A percentile compares a stretch with the other conserved stretches of the same genome.
phyloP scores from a whole-genome alignment of 2,113 vertebrate species.

The Neogale vison region DNA sequence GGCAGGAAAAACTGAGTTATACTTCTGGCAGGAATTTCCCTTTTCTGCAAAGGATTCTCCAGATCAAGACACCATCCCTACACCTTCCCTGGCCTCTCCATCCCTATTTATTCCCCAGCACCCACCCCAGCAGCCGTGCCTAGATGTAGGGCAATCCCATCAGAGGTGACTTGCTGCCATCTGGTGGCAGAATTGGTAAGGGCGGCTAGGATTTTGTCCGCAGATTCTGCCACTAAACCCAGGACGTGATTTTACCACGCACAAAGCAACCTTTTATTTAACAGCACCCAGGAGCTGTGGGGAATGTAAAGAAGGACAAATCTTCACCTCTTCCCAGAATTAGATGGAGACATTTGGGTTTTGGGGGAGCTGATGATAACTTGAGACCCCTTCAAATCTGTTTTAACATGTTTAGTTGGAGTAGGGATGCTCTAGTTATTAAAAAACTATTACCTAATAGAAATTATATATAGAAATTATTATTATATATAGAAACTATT shows the following conservation, averaged over 20 bases:
- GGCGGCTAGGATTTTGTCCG: not conserved
- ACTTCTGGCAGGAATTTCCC: not conserved
- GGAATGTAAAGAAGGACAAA: not conserved
- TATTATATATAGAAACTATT: no score
- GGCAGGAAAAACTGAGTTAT: not conserved
- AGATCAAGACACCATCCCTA: not conserved
- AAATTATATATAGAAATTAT: no score
- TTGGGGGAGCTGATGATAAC: not conserved
- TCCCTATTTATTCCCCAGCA: accelerated
- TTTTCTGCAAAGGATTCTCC: not conserved
- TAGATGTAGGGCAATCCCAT: not conserved
- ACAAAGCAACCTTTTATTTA: not conserved
- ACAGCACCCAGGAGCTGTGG: not conserved
- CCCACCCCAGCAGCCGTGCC: no score
- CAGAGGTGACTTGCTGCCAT: conserved; percentile 24
- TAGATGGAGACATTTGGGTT: not conserved
- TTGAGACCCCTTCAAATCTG: not conserved
- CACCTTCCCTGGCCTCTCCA: not conserved
- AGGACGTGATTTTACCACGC: accelerated
- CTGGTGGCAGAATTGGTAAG: conserved; percentile 43
- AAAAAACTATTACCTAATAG: not conserved
- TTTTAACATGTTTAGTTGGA: conserved; percentile 5
- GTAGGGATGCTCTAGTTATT: not conserved
- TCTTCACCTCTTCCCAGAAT: not conserved
- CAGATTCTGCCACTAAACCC: not conserved